Evolutionary conservation across 2,888 invertebrate genomes (phyloP).

Genomic region (Cetonia aurata): DNA sequence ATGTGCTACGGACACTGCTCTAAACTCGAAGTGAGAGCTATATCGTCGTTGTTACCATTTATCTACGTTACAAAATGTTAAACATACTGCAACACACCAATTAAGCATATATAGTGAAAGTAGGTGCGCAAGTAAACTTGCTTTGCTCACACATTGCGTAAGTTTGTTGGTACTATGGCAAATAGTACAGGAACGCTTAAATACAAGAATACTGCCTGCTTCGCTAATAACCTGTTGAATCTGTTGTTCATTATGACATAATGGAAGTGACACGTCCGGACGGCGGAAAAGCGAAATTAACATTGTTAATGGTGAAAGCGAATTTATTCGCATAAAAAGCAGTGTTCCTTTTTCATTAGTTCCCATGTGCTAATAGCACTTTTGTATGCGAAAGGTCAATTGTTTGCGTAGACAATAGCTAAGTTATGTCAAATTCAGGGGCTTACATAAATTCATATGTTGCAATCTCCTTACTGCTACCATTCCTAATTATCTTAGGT

Average conservation of each 20-base stretch:
- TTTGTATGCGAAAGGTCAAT: constrained; percentile 16
- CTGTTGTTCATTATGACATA: neutral
- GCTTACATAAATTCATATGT: neutral
- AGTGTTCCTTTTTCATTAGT: constrained; percentile 1
- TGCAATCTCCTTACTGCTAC: neutral
- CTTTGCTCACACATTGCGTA: constrained; percentile 13
- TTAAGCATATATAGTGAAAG: constrained; percentile 29
- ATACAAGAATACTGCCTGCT: neutral
- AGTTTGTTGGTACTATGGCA: constrained; percentile 10
- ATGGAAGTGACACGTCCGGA: constrained; percentile 7
- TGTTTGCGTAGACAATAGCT: constrained; percentile 16
- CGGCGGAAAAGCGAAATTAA: neutral
- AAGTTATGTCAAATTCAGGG: neutral
- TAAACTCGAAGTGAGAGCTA: too few species aligned
- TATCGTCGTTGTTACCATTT: too few species aligned
- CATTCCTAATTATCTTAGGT: neutral
- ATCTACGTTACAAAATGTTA: too few species aligned
- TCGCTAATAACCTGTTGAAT: constrained; percentile 15
- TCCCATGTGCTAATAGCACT: constrained; percentile 17
- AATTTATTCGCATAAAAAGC: constrained; percentile 20
- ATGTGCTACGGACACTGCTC: too few species aligned
- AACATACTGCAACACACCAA: constrained; percentile 2
- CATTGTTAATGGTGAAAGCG: constrained; percentile 15
- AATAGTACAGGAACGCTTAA: constrained; percentile 3
- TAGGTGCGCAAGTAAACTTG: constrained; percentile 13